Percentiles rank a stretch among this genome's conserved stretches.
phyloP scores from a whole-genome alignment of 2,888 invertebrate species.

The Epirrita christyi region DNA sequence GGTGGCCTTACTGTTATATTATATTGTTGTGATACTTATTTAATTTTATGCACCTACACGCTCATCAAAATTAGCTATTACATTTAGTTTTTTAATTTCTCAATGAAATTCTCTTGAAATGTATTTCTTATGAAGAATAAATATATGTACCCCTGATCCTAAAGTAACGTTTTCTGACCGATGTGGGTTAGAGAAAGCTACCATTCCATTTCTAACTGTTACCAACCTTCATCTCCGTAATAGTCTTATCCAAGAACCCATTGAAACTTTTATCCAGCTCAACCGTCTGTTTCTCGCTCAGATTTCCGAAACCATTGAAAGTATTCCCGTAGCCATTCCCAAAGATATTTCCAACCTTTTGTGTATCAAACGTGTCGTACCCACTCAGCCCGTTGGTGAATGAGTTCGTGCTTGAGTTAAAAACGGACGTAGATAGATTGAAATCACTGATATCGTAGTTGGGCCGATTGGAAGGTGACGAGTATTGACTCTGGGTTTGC shows the following conservation, averaged over 20 bases:
- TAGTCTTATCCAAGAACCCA: conserved; percentile 91
- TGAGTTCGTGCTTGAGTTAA: conserved; percentile 62
- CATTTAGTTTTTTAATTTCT: too few relatives aligned
- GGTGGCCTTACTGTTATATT: too few relatives aligned
- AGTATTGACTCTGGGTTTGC: conserved; percentile 42
- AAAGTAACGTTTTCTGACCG: neutral
- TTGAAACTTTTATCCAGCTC: conserved; percentile 87
- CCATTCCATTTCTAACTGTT: conserved; percentile 8
- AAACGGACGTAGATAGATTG: conserved; percentile 75
- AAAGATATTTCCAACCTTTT: conserved; percentile 82
- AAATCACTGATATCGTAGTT: conserved; percentile 80
- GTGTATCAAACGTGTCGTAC: conserved; percentile 94
- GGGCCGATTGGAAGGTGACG: conserved; percentile 60
- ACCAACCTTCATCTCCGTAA: conserved; percentile 94
- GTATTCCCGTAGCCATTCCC: conserved; percentile 69
- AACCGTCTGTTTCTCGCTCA: conserved; percentile 78
- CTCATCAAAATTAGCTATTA: too few relatives aligned
- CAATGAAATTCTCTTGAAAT: too few relatives aligned
- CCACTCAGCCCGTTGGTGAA: conserved; percentile 76
- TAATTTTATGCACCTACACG: too few relatives aligned
- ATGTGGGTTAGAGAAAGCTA: conserved; percentile 18
- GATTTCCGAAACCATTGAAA: conserved; percentile 76
- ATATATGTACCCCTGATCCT: neutral
- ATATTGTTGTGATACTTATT: too few relatives aligned
- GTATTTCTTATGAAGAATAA: too few relatives aligned